Conservation (phyloP, 2,797 vertebrate species). For the Chloroceryle inda region DNA sequence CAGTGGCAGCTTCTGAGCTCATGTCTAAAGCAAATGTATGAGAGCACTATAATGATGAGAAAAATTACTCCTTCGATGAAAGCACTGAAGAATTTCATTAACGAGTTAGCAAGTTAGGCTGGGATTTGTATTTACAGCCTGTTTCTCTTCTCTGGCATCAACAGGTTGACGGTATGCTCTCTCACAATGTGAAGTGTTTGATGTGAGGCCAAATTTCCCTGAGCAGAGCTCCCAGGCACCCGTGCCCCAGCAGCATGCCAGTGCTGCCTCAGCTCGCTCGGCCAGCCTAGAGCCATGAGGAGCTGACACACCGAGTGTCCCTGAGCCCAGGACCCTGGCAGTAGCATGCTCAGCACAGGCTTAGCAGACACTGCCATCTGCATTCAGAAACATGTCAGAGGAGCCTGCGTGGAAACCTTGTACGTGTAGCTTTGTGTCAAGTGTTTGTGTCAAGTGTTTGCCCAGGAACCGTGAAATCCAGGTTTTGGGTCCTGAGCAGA, state of each 20-base stretch:
- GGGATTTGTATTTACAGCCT: neutral
- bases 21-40: neutral
- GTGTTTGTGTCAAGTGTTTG: neutral
- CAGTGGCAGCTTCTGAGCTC: neutral
- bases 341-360: neutral
- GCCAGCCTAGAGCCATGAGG: neutral
- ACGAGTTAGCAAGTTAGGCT: neutral
- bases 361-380: conserved; percentile 67
- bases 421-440: neutral
- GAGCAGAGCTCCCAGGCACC: neutral
- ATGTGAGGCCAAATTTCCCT: neutral
- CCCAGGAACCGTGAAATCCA: neutral
- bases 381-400: conserved; percentile 60
- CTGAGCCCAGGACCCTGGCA: neutral
- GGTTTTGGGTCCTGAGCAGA: neutral
- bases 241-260: neutral
- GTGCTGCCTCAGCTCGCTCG: neutral
- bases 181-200: neutral
- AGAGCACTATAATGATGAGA: neutral
- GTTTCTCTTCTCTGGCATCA: neutral
- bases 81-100: neutral
- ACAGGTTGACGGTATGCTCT: neutral
- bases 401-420: neutral
- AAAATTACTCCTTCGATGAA: neutral
- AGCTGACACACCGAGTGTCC: neutral